These are phyloP conservation scores for Zaprionus lineosus DNA, from an alignment of 2,888 invertebrate species.

Conservation along the genomic window DNA sequence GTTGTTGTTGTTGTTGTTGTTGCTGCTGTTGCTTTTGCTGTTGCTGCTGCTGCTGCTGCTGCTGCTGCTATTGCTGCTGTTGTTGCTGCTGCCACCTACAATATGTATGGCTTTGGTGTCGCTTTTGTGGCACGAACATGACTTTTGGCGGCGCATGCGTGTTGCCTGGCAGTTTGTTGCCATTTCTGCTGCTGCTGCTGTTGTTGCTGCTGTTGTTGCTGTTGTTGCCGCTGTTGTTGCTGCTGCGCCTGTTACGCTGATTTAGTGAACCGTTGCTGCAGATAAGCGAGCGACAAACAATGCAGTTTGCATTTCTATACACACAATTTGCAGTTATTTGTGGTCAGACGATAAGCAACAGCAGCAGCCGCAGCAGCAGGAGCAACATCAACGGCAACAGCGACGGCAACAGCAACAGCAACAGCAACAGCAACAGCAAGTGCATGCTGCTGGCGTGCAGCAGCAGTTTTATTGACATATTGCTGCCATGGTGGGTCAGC, in stretches of 20 bases:
- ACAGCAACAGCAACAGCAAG: constrained; percentile 33
- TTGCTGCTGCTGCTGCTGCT: constrained; percentile 15
- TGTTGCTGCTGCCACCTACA: constrained; percentile 63
- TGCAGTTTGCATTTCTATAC: constrained; percentile 63
- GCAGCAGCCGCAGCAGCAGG: constrained; percentile 20
- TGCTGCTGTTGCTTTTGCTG: constrained; percentile 26
- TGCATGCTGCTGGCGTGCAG: constrained; percentile 52
- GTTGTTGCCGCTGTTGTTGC: constrained; percentile 20
- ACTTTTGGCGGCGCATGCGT: constrained; percentile 78
- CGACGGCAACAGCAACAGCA: constrained; percentile 13
- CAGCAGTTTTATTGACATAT: constrained; percentile 65
- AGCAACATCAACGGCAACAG: constrained; percentile 10
- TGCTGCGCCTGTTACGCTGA: constrained; percentile 64
- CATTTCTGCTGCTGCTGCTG: constrained; percentile 45
- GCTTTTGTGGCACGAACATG: constrained; percentile 76
- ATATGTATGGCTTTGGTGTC: constrained; percentile 74
- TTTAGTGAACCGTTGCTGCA: constrained; percentile 64
- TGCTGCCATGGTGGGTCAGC: constrained; percentile 69
- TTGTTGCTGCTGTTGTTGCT: constrained; percentile 23
- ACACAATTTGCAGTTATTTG: constrained; percentile 78
- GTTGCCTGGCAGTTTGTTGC: constrained; percentile 74
- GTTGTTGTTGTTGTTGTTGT: constrained; percentile 15
- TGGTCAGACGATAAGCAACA: constrained; percentile 60
- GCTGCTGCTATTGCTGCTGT: constrained; percentile 27
- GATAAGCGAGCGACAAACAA: constrained; percentile 72